Conservation (phyloP, 1,140 invertebrate species). For the Bombus sibiricus region DNA sequence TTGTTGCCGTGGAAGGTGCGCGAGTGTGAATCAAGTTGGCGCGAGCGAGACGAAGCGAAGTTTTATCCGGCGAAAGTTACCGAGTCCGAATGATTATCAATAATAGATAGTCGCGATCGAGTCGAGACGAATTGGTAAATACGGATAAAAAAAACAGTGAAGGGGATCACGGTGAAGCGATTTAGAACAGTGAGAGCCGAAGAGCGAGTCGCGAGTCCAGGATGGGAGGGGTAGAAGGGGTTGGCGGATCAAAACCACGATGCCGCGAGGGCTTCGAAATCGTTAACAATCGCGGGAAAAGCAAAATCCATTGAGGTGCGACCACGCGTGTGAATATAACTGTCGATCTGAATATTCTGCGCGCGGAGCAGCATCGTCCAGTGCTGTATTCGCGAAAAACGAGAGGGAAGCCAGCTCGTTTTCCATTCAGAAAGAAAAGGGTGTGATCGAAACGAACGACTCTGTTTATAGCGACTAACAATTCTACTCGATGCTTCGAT, state of each 20-base stretch:
- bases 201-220: neutral
- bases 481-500: neutral
- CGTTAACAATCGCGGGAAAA: slow-evolving; percentile 74
- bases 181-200: slow-evolving; percentile 69
- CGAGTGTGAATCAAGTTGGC: neutral
- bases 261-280: slow-evolving; percentile 63
- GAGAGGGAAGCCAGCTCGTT: slow-evolving; percentile 26
- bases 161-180: slow-evolving; percentile 66
- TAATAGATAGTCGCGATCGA: slow-evolving; percentile 44
- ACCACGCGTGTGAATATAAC: slow-evolving; percentile 77
- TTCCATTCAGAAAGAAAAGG: slow-evolving; percentile 15
- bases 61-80: neutral
- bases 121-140: slow-evolving; percentile 66
- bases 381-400: slow-evolving; percentile 25
- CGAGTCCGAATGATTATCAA: slow-evolving; percentile 41
- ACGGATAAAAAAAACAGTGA: slow-evolving; percentile 55
- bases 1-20: neutral
- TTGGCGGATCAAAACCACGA: slow-evolving; percentile 48
- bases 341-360: slow-evolving; percentile 64
- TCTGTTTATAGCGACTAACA: slow-evolving; percentile 42
- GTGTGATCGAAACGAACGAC: slow-evolving; percentile 36
- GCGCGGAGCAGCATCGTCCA: slow-evolving; percentile 45
- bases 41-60: neutral
- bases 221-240: slow-evolving; percentile 6
- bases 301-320: slow-evolving; percentile 71